phyloP scores from a whole-genome alignment of 2,797 vertebrate species.

The Merluccius polli region DNA sequence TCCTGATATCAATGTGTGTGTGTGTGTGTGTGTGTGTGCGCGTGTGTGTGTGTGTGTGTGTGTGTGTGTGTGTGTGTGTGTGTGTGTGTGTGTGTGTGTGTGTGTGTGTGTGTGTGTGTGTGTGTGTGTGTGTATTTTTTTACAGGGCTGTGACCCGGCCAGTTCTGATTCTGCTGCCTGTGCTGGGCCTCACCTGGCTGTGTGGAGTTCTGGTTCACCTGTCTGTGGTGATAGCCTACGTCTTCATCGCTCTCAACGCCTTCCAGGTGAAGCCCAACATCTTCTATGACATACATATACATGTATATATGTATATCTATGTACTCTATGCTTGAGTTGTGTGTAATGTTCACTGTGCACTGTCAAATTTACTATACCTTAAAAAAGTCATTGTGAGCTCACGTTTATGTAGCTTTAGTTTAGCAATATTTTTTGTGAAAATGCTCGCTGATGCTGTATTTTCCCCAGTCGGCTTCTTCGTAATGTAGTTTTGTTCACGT shows the following conservation, averaged over 20 bases:
- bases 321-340: background rate
- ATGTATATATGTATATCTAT: background rate
- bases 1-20: background rate
- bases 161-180: slow-evolving; percentile 82
- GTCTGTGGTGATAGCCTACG: slow-evolving; percentile 77
- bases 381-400: background rate
- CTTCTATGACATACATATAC: background rate
- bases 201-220: slow-evolving; percentile 87
- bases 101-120: slow-evolving; percentile 5
- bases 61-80: background rate
- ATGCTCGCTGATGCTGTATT: too few species aligned
- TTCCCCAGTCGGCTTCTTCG: background rate
- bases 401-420: too few species aligned
- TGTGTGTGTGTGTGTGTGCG: background rate
- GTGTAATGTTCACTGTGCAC: background rate
- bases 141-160: slow-evolving; percentile 85
- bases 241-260: slow-evolving; percentile 85
- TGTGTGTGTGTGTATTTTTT: slow-evolving; percentile 13
- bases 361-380: background rate
- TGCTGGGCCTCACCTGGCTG: slow-evolving; percentile 90
- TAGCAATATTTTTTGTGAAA: too few species aligned
- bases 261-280: slow-evolving; percentile 77
- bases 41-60: background rate
- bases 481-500: background rate
- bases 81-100: background rate